These are phyloP conservation scores for Muscina levida DNA, from an alignment of 2,888 invertebrate genomes.

Conservation along the genomic window DNA sequence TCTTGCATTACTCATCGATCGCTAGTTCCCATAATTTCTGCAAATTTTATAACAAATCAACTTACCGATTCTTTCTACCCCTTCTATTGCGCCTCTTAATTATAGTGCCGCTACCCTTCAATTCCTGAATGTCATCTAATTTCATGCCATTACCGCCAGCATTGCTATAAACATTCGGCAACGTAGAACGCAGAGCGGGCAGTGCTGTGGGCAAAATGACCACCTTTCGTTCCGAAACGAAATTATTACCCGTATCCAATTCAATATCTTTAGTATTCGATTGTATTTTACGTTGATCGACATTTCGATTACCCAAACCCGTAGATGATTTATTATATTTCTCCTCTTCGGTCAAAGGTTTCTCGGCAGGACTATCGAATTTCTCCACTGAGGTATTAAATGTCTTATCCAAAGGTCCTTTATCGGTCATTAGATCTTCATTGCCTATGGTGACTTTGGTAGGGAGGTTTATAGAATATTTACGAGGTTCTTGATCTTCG, in stretches of 20 bases:
- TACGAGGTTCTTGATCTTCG: slow-evolving; percentile 49
- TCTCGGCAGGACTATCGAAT: slow-evolving; percentile 53
- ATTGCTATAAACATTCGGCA: slow-evolving; percentile 79
- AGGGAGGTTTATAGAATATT: slow-evolving; percentile 50
- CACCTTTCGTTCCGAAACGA: slow-evolving; percentile 77
- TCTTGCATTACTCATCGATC: too few relatives aligned
- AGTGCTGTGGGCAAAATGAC: slow-evolving; percentile 77
- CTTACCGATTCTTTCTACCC: slow-evolving; percentile 77
- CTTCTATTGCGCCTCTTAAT: slow-evolving; percentile 77
- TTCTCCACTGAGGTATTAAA: slow-evolving; percentile 51
- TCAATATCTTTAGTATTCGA: slow-evolving; percentile 80
- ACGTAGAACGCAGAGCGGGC: slow-evolving; percentile 77
- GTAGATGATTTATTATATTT: slow-evolving; percentile 76
- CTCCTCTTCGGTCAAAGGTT: slow-evolving; percentile 71
- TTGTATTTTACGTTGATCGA: slow-evolving; percentile 79
- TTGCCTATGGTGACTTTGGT: slow-evolving; percentile 30
- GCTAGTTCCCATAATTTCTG: too few relatives aligned
- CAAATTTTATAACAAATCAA: too few relatives aligned
- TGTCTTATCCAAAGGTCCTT: slow-evolving; percentile 54
- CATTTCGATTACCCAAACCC: slow-evolving; percentile 71
- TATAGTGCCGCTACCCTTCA: slow-evolving; percentile 76
- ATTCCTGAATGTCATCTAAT: slow-evolving; percentile 78
- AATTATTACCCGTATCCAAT: slow-evolving; percentile 79
- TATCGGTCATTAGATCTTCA: slow-evolving; percentile 42
- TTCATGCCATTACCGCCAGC: slow-evolving; percentile 79